Percentiles rank a stretch among this genome's conserved stretches.
Evolutionary conservation across 2,113 vertebrate genomes (phyloP).

Genomic region (Xiphophorus hellerii): DNA sequence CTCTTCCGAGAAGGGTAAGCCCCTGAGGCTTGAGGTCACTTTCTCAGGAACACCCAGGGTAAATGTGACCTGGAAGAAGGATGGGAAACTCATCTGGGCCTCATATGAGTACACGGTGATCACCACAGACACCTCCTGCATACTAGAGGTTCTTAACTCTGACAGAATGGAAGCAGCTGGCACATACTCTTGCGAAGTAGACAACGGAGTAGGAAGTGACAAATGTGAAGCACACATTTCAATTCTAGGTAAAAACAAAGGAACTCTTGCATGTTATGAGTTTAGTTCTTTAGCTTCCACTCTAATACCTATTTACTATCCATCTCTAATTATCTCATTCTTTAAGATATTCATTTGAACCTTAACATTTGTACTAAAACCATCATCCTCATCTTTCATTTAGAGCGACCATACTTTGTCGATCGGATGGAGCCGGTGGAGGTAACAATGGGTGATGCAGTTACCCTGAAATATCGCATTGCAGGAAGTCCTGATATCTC

Average conservation of each 20-base stretch:
- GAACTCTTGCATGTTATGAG: neutral
- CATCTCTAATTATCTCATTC: too few species aligned
- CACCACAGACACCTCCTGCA: neutral
- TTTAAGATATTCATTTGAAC: too few species aligned
- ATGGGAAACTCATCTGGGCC: neutral
- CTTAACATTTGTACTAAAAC: neutral
- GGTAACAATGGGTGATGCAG: neutral
- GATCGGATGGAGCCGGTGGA: neutral
- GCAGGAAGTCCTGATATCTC: neutral
- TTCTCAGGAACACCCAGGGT: neutral
- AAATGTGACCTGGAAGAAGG: neutral
- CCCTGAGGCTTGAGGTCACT: neutral
- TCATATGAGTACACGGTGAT: neutral
- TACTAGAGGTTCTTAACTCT: neutral
- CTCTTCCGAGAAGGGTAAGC: neutral
- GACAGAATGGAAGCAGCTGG: neutral
- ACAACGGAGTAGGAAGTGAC: neutral
- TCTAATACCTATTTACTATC: too few species aligned
- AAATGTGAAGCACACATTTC: neutral
- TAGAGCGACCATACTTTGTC: neutral
- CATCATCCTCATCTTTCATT: neutral
- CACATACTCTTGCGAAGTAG: neutral
- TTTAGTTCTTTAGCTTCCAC: too few species aligned
- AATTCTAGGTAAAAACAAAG: neutral
- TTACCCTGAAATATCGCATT: neutral